Evolutionary conservation across 2,888 invertebrate species (phyloP).

Genomic region (Limenitis camilla): DNA sequence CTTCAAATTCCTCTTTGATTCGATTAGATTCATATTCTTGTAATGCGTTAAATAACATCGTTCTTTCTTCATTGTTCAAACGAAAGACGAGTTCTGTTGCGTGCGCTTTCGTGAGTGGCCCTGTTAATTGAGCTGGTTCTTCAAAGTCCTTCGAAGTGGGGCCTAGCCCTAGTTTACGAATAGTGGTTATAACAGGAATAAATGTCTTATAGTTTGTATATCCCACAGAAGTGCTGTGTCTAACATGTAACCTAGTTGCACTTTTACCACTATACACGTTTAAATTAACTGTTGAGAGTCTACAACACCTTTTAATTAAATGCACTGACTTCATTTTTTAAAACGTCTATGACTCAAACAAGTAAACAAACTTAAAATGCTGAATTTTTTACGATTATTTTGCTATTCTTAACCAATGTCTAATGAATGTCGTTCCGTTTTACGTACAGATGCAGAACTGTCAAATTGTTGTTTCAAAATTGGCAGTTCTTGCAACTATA

Average conservation of each 20-base stretch:
- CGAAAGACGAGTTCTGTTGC: slow-evolving; percentile 83
- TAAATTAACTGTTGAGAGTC: slow-evolving; percentile 31
- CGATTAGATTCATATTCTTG: slow-evolving; percentile 83
- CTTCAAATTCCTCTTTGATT: slow-evolving; percentile 85
- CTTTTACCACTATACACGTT: slow-evolving; percentile 39
- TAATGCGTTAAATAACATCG: slow-evolving; percentile 78
- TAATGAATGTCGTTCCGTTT: slow-evolving; percentile 20
- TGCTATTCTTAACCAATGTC: no score
- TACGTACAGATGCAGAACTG: no score
- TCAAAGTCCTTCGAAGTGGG: slow-evolving; percentile 66
- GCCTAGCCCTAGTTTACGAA: slow-evolving; percentile 56
- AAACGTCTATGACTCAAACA: slow-evolving; percentile 17
- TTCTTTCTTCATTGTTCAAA: slow-evolving; percentile 82
- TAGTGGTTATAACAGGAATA: slow-evolving; percentile 36
- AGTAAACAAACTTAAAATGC: slow-evolving; percentile 18
- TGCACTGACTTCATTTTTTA: slow-evolving; percentile 51
- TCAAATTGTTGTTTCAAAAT: no score
- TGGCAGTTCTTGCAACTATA: no score
- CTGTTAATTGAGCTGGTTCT: slow-evolving; percentile 47
- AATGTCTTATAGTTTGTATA: slow-evolving; percentile 38
- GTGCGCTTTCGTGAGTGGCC: slow-evolving; percentile 78
- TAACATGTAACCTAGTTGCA: slow-evolving; percentile 40
- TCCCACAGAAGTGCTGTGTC: slow-evolving; percentile 47
- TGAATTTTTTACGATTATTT: slow-evolving; percentile 9
- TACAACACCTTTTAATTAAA: slow-evolving; percentile 37